phyloP scores from a whole-genome alignment of 2,888 invertebrate species.

The Muschampia plurimacula region DNA sequence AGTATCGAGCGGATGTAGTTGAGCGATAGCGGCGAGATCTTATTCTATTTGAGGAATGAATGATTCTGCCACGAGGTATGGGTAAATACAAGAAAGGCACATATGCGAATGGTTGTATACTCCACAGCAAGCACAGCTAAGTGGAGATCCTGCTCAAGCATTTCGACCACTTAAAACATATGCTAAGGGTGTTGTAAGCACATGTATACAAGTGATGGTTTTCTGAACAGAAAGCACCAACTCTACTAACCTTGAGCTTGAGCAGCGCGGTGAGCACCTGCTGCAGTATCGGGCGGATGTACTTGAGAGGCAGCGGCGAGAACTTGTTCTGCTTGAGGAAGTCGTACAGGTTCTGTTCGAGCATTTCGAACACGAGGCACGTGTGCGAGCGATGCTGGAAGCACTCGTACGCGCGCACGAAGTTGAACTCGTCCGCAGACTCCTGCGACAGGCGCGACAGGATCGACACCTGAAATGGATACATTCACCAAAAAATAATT shows the following conservation, averaged over 20 bases:
- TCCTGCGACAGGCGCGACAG: conserved; percentile 97
- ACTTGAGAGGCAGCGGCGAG: conserved; percentile 98
- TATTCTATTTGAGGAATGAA: conserved; percentile 99
- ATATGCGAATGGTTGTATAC: conserved; percentile 87
- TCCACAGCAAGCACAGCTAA: too few relatives aligned
- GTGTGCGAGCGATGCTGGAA: conserved; percentile 99
- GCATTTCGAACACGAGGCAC: conserved; percentile 99
- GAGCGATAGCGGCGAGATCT: conserved; percentile 99
- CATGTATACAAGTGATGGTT: too few relatives aligned
- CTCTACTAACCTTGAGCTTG: conserved; percentile 91
- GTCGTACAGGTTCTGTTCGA: conserved; percentile 99
- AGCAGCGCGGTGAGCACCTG: conserved; percentile 96
- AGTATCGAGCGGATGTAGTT: conserved; percentile 99
- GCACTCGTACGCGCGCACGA: conserved; percentile 99
- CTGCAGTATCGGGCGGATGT: conserved; percentile 99
- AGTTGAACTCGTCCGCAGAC: conserved; percentile 99
- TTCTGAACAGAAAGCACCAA: too few relatives aligned
- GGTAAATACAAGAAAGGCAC: conserved; percentile 99
- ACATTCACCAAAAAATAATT: too few relatives aligned
- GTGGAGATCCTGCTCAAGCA: too few relatives aligned
- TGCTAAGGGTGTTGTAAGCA: too few relatives aligned
- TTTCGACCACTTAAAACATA: too few relatives aligned
- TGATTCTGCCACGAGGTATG: conserved; percentile 99
- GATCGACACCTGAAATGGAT: conserved; percentile 89
- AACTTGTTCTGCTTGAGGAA: conserved; percentile 99